phyloP scores from a whole-genome alignment of 2,797 vertebrate species.

The Poecilia picta region DNA sequence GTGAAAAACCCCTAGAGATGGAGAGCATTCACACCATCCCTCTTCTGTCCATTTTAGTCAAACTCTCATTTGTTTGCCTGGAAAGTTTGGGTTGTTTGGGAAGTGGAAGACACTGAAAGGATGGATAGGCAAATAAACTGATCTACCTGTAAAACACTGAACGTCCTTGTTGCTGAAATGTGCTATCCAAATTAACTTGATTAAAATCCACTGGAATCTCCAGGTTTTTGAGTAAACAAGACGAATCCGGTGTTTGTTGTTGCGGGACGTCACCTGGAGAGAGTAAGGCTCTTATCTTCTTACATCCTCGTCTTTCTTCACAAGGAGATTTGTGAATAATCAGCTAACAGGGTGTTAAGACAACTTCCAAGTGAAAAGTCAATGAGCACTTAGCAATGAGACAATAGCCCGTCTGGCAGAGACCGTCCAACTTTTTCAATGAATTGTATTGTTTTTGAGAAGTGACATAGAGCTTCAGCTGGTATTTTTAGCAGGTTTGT shows the following conservation, averaged over 20 bases:
- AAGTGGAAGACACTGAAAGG: not conserved
- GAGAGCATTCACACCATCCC: too few relatives aligned
- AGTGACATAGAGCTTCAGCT: slow-evolving; percentile 4
- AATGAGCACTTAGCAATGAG: not conserved
- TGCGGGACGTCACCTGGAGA: slow-evolving; percentile 11
- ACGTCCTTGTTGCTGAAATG: too few relatives aligned
- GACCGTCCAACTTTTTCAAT: not conserved
- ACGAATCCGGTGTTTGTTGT: not conserved
- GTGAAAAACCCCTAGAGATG: too few relatives aligned
- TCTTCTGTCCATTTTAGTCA: too few relatives aligned
- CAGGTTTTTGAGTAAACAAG: not conserved
- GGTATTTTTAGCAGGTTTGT: slow-evolving; percentile 32
- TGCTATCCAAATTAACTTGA: too few relatives aligned
- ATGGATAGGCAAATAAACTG: not conserved
- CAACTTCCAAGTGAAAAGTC: not conserved
- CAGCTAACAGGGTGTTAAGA: not conserved
- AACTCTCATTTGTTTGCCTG: too few relatives aligned
- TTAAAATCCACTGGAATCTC: not conserved
- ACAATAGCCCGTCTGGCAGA: not conserved
- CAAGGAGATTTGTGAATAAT: slow-evolving; percentile 56
- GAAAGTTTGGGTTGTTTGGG: too few relatives aligned
- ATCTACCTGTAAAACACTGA: not conserved
- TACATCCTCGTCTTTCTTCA: slow-evolving; percentile 19
- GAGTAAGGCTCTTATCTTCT: slow-evolving; percentile 42
- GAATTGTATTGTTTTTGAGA: not conserved